Percentiles rank a stretch among this genome's conserved stretches.
Conservation (phyloP, 2,888 invertebrate species). For the Mimumesa dahlbomi region DNA sequence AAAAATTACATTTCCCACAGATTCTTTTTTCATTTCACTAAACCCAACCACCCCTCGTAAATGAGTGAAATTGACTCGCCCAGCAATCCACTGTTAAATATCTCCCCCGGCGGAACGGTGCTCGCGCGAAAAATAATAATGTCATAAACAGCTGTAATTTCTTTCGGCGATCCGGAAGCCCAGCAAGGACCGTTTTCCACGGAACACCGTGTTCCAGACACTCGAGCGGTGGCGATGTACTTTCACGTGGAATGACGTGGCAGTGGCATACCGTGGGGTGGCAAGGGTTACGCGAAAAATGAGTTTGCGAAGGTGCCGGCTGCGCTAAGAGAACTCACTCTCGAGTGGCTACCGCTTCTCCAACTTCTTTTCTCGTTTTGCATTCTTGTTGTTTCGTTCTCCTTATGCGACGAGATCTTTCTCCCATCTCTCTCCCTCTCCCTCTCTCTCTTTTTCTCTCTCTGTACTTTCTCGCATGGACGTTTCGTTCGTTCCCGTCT, state of each 20-base stretch:
- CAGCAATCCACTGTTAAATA: no score
- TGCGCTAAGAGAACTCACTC: slow-evolving; percentile 33
- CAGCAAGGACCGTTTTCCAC: no score
- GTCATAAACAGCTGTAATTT: no score
- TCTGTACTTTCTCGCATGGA: not conserved
- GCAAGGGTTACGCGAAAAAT: slow-evolving; percentile 51
- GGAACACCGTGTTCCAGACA: slow-evolving; percentile 12
- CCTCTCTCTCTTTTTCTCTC: not conserved
- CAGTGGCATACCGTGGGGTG: not conserved
- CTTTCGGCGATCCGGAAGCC: no score
- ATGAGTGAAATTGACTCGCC: no score
- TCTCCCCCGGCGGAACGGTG: no score
- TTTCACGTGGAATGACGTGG: slow-evolving; percentile 5
- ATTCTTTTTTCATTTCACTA: no score
- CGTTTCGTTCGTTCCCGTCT: slow-evolving; percentile 14
- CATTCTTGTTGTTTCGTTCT: not conserved
- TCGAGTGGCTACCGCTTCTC: slow-evolving; percentile 25
- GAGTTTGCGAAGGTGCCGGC: slow-evolving; percentile 44
- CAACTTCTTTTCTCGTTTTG: slow-evolving; percentile 3
- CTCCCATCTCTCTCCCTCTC: no score
- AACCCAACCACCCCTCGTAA: no score
- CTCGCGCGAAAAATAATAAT: no score
- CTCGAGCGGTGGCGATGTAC: slow-evolving; percentile 6
- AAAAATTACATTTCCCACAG: no score
- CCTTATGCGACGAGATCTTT: slow-evolving; percentile 5